Evolutionary conservation across 1,140 invertebrate genomes (phyloP).

Genomic region (Copidosoma floridanum): DNA sequence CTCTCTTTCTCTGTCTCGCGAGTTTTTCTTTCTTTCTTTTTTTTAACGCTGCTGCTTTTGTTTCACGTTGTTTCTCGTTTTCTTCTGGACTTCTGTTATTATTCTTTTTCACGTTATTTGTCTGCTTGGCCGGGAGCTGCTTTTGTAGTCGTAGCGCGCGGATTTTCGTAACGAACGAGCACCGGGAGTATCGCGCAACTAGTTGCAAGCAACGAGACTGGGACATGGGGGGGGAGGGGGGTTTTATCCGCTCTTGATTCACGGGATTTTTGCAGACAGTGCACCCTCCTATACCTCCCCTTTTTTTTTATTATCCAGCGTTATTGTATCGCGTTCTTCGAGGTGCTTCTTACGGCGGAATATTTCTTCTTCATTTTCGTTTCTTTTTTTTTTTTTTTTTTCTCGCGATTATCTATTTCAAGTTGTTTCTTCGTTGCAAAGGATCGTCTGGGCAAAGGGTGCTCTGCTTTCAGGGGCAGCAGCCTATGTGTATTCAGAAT

Average conservation of each 20-base stretch:
- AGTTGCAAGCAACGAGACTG: background rate
- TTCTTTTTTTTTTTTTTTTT: background rate
- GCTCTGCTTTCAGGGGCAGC: too few relatives aligned
- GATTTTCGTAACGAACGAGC: slow-evolving; percentile 22
- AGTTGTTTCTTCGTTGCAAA: too few relatives aligned
- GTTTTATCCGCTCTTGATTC: background rate
- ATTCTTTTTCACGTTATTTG: too few relatives aligned
- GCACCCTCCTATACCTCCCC: background rate
- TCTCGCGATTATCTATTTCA: too few relatives aligned
- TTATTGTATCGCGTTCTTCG: background rate
- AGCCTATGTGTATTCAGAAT: too few relatives aligned
- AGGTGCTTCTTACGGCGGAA: background rate
- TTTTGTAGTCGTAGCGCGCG: background rate
- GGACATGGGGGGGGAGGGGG: background rate
- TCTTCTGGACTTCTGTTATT: too few relatives aligned
- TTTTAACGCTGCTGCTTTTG: too few relatives aligned
- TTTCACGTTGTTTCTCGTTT: too few relatives aligned
- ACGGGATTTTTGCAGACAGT: background rate
- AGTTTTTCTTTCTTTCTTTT: background rate
- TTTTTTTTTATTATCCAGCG: too few relatives aligned
- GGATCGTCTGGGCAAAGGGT: too few relatives aligned
- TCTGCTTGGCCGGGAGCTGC: too few relatives aligned
- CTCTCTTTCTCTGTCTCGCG: background rate
- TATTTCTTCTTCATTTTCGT: background rate
- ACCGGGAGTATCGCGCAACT: slow-evolving; percentile 8